Percentiles rank a stretch among this genome's conserved stretches.
Evolutionary conservation across 2,797 vertebrate species (phyloP).

Genomic region (Rhabdophis nuchalis): DNA sequence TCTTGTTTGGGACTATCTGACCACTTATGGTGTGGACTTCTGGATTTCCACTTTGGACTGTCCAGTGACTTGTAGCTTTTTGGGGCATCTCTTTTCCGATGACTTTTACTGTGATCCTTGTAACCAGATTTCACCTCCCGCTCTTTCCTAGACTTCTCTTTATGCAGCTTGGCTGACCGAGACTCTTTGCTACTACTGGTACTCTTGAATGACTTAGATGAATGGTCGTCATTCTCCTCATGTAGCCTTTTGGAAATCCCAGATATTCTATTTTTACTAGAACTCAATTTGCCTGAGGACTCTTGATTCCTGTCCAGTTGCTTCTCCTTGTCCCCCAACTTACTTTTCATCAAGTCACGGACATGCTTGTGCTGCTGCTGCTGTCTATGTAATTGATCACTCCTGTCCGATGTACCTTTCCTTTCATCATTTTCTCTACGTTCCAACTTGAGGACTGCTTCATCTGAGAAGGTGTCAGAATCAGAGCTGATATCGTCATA

Average conservation of each 20-base stretch:
- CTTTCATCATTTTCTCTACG: slow-evolving; percentile 74
- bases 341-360: slow-evolving; percentile 77
- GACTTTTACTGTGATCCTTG: slow-evolving; percentile 80
- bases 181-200: slow-evolving; percentile 74
- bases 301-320: slow-evolving; percentile 75
- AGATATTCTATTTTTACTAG: slow-evolving; percentile 73
- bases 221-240: slow-evolving; percentile 74
- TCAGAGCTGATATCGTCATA: slow-evolving; percentile 98
- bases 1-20: slow-evolving; percentile 83
- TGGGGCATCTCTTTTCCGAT: slow-evolving; percentile 83
- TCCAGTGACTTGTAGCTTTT: slow-evolving; percentile 85
- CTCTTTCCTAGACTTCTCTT: slow-evolving; percentile 79
- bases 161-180: slow-evolving; percentile 71
- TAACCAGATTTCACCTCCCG: slow-evolving; percentile 75
- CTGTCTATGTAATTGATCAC: slow-evolving; percentile 78
- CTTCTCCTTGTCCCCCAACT: slow-evolving; percentile 80
- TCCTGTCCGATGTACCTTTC: slow-evolving; percentile 62
- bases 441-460: slow-evolving; percentile 73
- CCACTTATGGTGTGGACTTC: slow-evolving; percentile 83
- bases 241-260: slow-evolving; percentile 79
- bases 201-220: slow-evolving; percentile 74
- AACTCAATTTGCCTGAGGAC: slow-evolving; percentile 73
- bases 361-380: slow-evolving; percentile 85
- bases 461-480: slow-evolving; percentile 94
- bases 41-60: slow-evolving; percentile 74